Percentiles rank a stretch among this genome's conserved stretches.
Conservation (phyloP, 1,140 invertebrate species). For the Antheraea mylitta region DNA sequence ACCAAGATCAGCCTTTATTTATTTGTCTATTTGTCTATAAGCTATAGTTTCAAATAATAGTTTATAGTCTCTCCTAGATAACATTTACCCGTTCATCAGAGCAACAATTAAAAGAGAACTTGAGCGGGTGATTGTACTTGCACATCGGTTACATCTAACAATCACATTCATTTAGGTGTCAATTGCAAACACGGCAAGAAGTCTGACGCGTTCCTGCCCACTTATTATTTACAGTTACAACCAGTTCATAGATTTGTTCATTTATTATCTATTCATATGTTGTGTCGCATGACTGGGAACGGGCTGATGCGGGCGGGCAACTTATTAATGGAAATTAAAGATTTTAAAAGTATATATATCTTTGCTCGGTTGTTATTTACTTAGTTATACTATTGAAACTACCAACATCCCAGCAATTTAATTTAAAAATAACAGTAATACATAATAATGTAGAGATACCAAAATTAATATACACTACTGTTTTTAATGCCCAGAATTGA, state of each 20-base stretch:
- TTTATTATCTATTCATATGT: not conserved
- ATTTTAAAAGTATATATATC: not conserved
- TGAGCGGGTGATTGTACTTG: not conserved
- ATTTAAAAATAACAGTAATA: no score
- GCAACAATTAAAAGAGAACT: not conserved
- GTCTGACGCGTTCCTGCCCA: not conserved
- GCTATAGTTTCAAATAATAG: no score
- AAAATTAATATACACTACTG: no score
- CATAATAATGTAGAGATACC: no score
- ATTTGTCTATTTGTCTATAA: no score
- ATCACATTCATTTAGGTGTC: not conserved
- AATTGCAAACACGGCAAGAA: not conserved
- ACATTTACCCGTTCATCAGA: no score
- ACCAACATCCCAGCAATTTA: no score
- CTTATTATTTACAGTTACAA: conserved; percentile 3
- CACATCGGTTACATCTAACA: not conserved
- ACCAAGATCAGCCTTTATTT: no score
- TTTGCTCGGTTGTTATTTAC: not conserved
- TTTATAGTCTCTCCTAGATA: no score
- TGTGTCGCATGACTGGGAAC: not conserved
- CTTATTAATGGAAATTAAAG: not conserved
- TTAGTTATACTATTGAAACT: no score
- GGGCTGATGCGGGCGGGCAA: not conserved
- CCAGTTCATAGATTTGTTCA: conserved; percentile 1
- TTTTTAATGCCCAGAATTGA: no score